Percentiles rank a stretch among this genome's conserved stretches.
Conservation (phyloP, 2,888 invertebrate species). For the Parnassius smintheus region DNA sequence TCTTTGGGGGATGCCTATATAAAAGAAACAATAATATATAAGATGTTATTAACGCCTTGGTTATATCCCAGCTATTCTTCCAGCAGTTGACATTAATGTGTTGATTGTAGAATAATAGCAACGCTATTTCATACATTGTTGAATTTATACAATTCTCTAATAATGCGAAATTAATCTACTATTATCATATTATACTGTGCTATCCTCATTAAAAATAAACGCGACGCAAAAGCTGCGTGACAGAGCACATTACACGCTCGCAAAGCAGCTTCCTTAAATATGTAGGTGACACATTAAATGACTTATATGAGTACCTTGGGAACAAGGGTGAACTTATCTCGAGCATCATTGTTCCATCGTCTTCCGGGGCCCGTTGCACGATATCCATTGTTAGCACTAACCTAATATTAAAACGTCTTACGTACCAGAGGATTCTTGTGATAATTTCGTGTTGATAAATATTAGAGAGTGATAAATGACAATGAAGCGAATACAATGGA, state of each 20-base stretch:
- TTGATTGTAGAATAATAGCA: no score
- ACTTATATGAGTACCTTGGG: slow-evolving; percentile 37
- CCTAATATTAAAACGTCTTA: slow-evolving; percentile 25
- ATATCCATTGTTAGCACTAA: slow-evolving; percentile 25
- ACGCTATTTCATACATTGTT: no score
- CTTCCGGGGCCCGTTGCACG: slow-evolving; percentile 19
- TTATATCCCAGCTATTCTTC: no score
- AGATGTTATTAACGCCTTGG: no score
- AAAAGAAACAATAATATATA: no score
- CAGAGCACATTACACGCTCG: background rate
- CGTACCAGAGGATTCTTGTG: slow-evolving; percentile 14
- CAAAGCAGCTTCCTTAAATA: slow-evolving; percentile 21
- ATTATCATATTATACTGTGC: no score
- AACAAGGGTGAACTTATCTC: slow-evolving; percentile 30
- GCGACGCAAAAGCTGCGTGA: slow-evolving; percentile 7
- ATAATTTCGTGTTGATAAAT: slow-evolving; percentile 16
- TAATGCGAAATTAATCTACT: no score
- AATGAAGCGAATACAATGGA: slow-evolving; percentile 15
- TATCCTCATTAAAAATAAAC: slow-evolving; percentile 9
- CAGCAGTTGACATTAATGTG: no score
- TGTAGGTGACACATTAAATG: slow-evolving; percentile 31
- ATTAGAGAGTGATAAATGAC: slow-evolving; percentile 16
- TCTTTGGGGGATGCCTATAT: no score
- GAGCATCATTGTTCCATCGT: slow-evolving; percentile 29
- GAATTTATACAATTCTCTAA: no score